Evolutionary conservation across 2,113 vertebrate genomes (phyloP).

Genomic region (Pedetes capensis): DNA sequence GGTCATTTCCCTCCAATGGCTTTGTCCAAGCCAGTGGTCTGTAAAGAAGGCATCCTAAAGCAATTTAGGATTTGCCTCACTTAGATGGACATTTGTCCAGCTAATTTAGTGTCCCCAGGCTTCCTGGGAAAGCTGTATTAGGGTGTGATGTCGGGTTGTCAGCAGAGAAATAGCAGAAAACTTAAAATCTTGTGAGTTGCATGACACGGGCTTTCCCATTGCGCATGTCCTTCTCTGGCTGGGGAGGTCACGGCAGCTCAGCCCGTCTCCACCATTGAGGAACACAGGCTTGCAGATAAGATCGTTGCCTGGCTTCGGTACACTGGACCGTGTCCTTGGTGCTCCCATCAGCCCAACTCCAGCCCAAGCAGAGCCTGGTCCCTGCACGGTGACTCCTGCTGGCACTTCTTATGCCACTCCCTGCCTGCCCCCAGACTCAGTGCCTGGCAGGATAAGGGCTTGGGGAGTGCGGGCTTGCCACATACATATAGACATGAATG

Average conservation of each 20-base stretch:
- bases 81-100: not conserved
- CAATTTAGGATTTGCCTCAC: constrained; percentile 3
- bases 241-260: not conserved
- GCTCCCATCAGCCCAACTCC: not conserved
- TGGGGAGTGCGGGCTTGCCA: not conserved
- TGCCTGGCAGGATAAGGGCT: not conserved
- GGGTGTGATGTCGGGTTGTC: not conserved
- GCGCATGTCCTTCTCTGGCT: fast-evolving
- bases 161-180: too few species aligned
- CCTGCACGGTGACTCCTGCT: not conserved
- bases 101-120: not conserved
- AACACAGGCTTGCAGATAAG: not conserved
- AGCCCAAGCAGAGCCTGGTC: not conserved
- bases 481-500: fast-evolving
- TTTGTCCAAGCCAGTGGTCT: not conserved
- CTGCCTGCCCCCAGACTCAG: not conserved
- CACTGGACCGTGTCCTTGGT: not conserved
- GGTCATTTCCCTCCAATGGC: not conserved
- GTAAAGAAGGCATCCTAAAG: not conserved
- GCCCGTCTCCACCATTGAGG: not conserved
- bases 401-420: fast-evolving
- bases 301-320: not conserved
- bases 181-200: too few species aligned
- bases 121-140: not conserved
- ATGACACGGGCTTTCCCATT: not conserved